Evolutionary conservation across 2,797 vertebrate species (phyloP).

Genomic region (Molossus molossus): DNA sequence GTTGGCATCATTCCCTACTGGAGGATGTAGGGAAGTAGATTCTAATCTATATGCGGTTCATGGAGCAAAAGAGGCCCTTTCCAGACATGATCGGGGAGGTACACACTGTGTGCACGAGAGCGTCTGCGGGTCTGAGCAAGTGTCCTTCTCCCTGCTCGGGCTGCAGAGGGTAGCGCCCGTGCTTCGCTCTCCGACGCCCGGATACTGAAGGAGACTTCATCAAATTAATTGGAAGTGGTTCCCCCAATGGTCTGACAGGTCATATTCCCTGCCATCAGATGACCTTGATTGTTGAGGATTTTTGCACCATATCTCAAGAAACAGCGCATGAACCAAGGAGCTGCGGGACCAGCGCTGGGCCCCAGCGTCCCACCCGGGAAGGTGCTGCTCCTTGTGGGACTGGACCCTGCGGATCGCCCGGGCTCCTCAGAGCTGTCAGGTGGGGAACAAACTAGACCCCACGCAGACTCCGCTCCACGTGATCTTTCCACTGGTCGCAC

Average conservation of each 20-base stretch:
- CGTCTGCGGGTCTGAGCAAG: neutral
- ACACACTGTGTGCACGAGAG: fast-evolving
- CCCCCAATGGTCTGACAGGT: neutral
- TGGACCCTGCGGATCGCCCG: neutral
- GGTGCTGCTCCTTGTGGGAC: neutral
- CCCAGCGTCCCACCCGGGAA: neutral
- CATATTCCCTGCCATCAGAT: neutral
- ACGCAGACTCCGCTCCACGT: neutral
- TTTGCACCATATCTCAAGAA: neutral
- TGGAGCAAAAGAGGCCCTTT: neutral
- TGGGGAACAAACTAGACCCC: neutral
- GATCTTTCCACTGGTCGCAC: neutral
- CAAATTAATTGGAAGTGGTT: neutral
- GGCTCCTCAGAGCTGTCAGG: neutral
- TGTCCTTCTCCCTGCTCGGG: fast-evolving
- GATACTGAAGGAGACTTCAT: neutral
- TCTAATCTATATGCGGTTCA: neutral
- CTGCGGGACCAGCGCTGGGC: no score
- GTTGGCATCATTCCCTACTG: neutral
- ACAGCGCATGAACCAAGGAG: neutral
- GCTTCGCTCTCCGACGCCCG: neutral
- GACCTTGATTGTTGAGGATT: conserved; percentile 2
- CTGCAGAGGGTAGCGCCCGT: neutral
- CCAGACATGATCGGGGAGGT: neutral
- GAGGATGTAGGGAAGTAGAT: neutral